Conservation (phyloP, 1,140 invertebrate genomes). For the Drosophila grimshawi region DNA sequence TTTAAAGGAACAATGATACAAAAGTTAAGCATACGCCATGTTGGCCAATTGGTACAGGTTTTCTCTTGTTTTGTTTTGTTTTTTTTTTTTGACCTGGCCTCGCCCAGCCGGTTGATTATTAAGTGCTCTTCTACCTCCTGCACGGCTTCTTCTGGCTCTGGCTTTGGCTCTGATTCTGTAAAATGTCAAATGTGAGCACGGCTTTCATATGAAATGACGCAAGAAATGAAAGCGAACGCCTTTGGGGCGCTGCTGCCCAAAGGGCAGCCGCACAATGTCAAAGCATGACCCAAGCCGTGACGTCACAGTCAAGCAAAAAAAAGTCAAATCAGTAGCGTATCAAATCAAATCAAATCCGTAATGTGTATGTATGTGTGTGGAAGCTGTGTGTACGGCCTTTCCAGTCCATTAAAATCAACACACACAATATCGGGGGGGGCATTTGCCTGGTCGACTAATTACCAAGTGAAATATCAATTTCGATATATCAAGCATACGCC, state of each 20-base stretch:
- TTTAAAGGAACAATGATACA: background rate
- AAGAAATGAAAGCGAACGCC: conserved; percentile 65
- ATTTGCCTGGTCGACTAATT: conserved; percentile 40
- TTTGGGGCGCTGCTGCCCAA: conserved; percentile 47
- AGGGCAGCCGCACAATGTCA: conserved; percentile 52
- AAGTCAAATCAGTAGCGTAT: background rate
- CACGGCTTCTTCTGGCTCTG: background rate
- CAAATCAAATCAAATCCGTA: conserved; percentile 1
- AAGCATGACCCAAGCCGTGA: conserved; percentile 47
- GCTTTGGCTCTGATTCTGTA: conserved; percentile 51
- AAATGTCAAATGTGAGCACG: conserved; percentile 77
- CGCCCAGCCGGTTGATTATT: conserved; percentile 45
- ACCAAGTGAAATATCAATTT: conserved; percentile 43
- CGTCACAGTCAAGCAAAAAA: conserved; percentile 34
- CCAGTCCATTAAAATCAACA: conserved; percentile 42
- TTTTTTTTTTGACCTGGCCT: background rate
- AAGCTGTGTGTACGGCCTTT: conserved; percentile 29
- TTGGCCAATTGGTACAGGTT: background rate
- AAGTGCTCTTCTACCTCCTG: conserved; percentile 26
- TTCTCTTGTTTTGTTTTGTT: conserved; percentile 2
- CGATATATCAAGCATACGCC: conserved; percentile 55
- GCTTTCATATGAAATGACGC: conserved; percentile 76
- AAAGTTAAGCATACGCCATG: conserved; percentile 42
- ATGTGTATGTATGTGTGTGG: conserved; percentile 11
- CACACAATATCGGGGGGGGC: background rate